Evolutionary conservation across 2,888 invertebrate genomes (phyloP).

Genomic region (Ceramica pisi): DNA sequence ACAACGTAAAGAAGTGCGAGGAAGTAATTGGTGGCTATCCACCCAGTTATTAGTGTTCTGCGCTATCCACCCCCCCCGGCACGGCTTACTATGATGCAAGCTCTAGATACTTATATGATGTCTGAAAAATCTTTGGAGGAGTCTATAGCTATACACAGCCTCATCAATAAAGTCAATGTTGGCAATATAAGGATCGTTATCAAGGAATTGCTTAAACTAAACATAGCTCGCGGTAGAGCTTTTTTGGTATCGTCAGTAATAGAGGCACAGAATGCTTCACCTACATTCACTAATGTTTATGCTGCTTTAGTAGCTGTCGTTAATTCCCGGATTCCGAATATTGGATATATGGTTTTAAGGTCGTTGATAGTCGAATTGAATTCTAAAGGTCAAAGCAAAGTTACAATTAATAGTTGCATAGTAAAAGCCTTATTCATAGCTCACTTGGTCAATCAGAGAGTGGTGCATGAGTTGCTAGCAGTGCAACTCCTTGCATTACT

Average conservation of each 20-base stretch:
- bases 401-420: constrained; percentile 96
- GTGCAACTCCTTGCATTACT: constrained; percentile 98
- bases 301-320: constrained; percentile 98
- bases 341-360: constrained; percentile 97
- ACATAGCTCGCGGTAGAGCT: constrained; percentile 98
- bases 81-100: constrained; percentile 79
- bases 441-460: constrained; percentile 99
- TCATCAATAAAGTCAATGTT: constrained; percentile 99
- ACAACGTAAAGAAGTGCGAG: no score
- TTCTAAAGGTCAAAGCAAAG: constrained; percentile 94
- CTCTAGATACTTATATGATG: no score
- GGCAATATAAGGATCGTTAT: constrained; percentile 98
- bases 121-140: constrained; percentile 95
- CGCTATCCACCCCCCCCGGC: no score
- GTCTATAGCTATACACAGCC: constrained; percentile 99
- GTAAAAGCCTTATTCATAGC: constrained; percentile 98
- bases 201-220: constrained; percentile 97
- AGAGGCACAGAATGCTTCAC: constrained; percentile 99
- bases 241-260: constrained; percentile 97
- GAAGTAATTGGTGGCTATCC: no score
- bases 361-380: constrained; percentile 97
- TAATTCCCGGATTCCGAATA: constrained; percentile 99
- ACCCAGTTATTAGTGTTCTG: no score
- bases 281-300: constrained; percentile 99
- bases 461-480: constrained; percentile 98